phyloP scores from a whole-genome alignment of 1,140 invertebrate genomes.

The Acyrthosiphon pisum region DNA sequence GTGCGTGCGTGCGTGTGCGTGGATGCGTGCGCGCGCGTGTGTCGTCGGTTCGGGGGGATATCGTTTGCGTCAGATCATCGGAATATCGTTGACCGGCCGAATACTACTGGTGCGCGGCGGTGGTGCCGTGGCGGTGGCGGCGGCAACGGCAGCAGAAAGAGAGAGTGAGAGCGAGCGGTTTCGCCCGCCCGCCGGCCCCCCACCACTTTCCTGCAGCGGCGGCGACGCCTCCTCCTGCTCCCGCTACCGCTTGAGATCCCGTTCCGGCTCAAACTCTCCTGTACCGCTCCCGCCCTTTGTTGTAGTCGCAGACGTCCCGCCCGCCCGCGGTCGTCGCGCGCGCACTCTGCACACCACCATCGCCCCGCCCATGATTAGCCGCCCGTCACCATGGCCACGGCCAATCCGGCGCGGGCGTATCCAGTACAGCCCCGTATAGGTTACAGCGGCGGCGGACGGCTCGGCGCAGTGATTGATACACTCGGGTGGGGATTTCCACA shows the following conservation, averaged over 20 bases:
- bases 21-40: not conserved
- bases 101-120: conserved; percentile 61
- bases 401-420: conserved; percentile 58
- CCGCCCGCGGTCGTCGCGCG: not conserved
- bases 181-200: conserved; percentile 21
- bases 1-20: not conserved
- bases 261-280: not conserved
- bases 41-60: conserved; percentile 61
- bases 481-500: conserved; percentile 56
- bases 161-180: not conserved
- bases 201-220: not conserved
- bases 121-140: not conserved
- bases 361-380: conserved; percentile 58
- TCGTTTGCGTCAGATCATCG: conserved; percentile 63
- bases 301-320: not conserved
- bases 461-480: conserved; percentile 54
- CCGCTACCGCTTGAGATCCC: not conserved
- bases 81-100: conserved; percentile 62
- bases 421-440: conserved; percentile 44
- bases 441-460: conserved; percentile 45
- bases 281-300: not conserved
- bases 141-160: not conserved
- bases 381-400: conserved; percentile 59
- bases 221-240: conserved; percentile 55
- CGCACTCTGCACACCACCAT: not conserved